Percentiles rank a stretch among this genome's conserved stretches.
Evolutionary conservation across 2,888 invertebrate species (phyloP).

Genomic region (Lasioglossum zephyrum): DNA sequence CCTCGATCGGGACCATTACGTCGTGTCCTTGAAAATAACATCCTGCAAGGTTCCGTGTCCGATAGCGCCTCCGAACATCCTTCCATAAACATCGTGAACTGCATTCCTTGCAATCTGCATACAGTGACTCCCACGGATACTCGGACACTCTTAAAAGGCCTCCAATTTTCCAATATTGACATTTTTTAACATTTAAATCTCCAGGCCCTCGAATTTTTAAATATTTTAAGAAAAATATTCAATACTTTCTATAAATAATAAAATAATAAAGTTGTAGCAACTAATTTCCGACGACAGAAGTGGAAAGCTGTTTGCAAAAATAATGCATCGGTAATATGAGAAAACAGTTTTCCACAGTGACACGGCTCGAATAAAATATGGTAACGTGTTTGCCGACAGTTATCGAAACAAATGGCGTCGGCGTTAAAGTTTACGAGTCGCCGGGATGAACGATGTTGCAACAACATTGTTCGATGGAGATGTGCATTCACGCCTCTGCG

Average conservation of each 20-base stretch:
- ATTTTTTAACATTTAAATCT: too few species aligned
- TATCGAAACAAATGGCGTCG: neutral
- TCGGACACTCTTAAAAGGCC: too few species aligned
- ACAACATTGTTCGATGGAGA: conserved; percentile 8
- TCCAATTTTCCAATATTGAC: too few species aligned
- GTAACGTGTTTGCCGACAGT: neutral
- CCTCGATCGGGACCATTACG: neutral
- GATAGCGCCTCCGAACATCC: neutral
- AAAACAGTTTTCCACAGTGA: neutral
- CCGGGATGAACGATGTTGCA: conserved; percentile 6
- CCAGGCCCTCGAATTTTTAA: too few species aligned
- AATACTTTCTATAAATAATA: too few species aligned
- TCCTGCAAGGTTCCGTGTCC: neutral
- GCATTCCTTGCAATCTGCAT: neutral
- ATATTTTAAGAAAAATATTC: too few species aligned
- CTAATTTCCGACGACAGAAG: neutral
- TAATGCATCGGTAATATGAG: neutral
- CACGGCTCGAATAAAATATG: neutral
- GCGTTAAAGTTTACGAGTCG: neutral
- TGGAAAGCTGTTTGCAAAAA: neutral
- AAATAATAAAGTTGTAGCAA: too few species aligned
- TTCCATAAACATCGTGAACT: neutral
- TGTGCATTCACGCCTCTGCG: conserved; percentile 5
- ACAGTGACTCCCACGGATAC: too few species aligned
- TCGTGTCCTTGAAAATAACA: conserved; percentile 15